A percentile compares a stretch with the other conserved stretches of the same genome.
Conservation (phyloP, 92 coral and sea anemone genomes). For the Parazoanthus atlanticus region DNA sequence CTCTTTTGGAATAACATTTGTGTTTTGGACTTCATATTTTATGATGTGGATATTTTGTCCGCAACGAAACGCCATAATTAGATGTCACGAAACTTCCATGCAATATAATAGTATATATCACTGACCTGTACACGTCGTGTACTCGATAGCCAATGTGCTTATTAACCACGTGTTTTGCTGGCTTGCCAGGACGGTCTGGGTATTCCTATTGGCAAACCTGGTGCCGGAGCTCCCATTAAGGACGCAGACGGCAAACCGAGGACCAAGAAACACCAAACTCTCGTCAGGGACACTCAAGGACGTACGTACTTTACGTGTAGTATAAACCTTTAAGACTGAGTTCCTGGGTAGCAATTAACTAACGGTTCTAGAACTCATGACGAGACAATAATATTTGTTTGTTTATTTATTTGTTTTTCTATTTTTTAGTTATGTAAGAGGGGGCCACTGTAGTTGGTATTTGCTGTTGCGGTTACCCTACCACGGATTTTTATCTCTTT, state of each 20-base stretch:
- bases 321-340: not conserved
- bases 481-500: no score
- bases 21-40: no score
- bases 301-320: constrained; percentile 60
- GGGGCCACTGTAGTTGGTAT: no score
- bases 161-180: not conserved
- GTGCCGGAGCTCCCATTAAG: constrained; percentile 73
- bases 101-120: not conserved
- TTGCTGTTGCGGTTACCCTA: no score
- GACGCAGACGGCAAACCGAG: constrained; percentile 67
- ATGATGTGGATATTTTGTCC: no score
- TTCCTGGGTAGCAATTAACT: not conserved
- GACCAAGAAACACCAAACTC: constrained; percentile 76
- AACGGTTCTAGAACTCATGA: no score
- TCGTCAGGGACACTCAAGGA: constrained; percentile 70
- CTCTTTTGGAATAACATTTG: no score
- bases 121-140: not conserved
- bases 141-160: not conserved
- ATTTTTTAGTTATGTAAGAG: no score
- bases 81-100: not conserved
- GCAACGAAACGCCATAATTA: no score
- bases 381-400: no score
- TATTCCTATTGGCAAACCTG: constrained; percentile 65
- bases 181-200: constrained; percentile 65
- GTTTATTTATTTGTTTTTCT: no score